Base-by-base conservation (phyloP, 2,888 invertebrate species). In the Rhagophthalmus giganteus region DNA sequence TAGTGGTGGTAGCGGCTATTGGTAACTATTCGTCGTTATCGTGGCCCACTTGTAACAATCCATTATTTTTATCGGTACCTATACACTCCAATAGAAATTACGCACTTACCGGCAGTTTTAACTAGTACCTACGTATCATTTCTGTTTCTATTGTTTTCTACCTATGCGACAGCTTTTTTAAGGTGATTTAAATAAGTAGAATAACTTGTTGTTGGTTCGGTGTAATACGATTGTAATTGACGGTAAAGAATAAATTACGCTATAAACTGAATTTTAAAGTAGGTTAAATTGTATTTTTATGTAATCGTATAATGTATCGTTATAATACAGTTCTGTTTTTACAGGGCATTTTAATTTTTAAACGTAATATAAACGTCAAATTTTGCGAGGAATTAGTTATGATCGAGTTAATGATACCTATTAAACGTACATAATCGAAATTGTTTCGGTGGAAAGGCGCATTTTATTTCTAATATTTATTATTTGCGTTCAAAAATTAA, bases 1-100 rank as follows among this genome's bases (percentile, higher is more conserved):
- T 55, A 58, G 58, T 58, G 60, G 61, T 55, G 45, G 53, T 31
- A 28, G 39, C 31, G n/a, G 40, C 48, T 49, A 56, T 59, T 58
- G 56, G 59, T 46, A 54, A 41, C 35, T 39, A 41, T 44, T 41
- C n/a, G n/a, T n/a, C n/a, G 41, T 54, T 55, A 58, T 58, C 58
- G 33, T 28, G 37, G 28, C 45, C 51, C 50, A 46, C 50, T 52
- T 41, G 48, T 45, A 44, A 35, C 44, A 48, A 44, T 42, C 48
- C 51, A 48, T 34, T 45, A 52, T 47, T 47, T 53, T 53, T 42
- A 53, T 53, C 53, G 26, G 25, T n/a, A n/a, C n/a, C n/a, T n/a
- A n/a, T 12, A 3, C 7, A 37, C 41, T 31, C 46, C 46, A 52
- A 41, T 52, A 52, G 46, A 51, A 50, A 50, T 50, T 50, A 44